These are phyloP conservation scores for Drepana falcataria DNA, from an alignment of 2,888 invertebrate species.

Conservation along the genomic window DNA sequence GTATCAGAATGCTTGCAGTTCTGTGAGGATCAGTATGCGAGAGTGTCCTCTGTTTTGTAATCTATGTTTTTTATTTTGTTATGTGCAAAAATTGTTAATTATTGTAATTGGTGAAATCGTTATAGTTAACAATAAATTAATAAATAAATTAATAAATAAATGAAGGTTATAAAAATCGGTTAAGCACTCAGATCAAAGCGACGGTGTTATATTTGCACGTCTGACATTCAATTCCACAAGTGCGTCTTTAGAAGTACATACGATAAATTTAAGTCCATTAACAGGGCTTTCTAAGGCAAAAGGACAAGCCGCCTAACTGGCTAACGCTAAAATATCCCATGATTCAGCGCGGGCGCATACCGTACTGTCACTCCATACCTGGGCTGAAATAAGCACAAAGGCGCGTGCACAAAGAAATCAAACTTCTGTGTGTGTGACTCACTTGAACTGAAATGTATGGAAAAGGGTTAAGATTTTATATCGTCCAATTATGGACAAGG, in stretches of 20 bases:
- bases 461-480: background rate
- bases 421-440: conserved; percentile 28
- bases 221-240: background rate
- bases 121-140: too few relatives aligned
- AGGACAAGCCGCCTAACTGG: conserved; percentile 18
- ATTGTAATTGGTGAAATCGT: too few relatives aligned
- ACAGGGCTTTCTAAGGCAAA: background rate
- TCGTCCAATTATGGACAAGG: background rate
- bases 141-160: too few relatives aligned
- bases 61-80: too few relatives aligned
- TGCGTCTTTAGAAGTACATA: background rate
- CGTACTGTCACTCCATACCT: conserved; percentile 23
- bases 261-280: background rate
- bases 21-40: too few relatives aligned
- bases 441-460: conserved; percentile 9
- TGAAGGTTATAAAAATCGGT: too few relatives aligned
- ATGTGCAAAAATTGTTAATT: too few relatives aligned
- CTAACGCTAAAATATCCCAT: conserved; percentile 28
- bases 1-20: too few relatives aligned
- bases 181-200: too few relatives aligned
- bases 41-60: too few relatives aligned
- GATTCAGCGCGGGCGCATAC: conserved; percentile 23
- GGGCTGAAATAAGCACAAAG: conserved; percentile 57
- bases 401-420: conserved; percentile 43
- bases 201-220: too few relatives aligned